Percentiles rank a stretch among this genome's conserved stretches.
These are phyloP conservation scores for Minunthozetes semirufus DNA, from an alignment of 2,888 invertebrate species.

Conservation along the genomic window DNA sequence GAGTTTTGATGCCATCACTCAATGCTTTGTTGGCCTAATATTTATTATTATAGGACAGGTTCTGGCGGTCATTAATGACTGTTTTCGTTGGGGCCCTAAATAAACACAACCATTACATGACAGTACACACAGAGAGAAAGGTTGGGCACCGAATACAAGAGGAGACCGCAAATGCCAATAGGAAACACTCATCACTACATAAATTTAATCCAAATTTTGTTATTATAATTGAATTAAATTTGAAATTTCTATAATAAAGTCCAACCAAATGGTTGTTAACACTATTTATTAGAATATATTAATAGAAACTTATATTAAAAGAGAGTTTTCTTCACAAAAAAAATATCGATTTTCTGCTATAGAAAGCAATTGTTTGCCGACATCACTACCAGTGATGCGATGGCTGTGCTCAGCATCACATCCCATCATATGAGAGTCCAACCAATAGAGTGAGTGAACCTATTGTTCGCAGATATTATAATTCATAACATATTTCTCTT, in stretches of 20 bases:
- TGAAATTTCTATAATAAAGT: no score
- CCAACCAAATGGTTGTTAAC: no score
- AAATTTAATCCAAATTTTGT: no score
- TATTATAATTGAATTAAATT: neutral
- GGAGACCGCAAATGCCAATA: no score
- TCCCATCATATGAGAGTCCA: conserved; percentile 3
- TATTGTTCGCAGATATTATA: no score
- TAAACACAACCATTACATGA: conserved; percentile 15
- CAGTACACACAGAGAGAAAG: neutral
- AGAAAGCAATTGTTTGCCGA: neutral
- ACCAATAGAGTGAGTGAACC: neutral
- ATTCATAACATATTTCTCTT: no score
- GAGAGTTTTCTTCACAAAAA: no score
- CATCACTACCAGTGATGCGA: neutral
- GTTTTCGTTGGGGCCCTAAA: neutral
- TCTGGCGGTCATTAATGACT: conserved; percentile 1
- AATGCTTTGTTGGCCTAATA: neutral
- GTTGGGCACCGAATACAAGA: no score
- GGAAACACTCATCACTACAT: no score
- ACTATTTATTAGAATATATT: no score
- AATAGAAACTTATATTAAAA: no score
- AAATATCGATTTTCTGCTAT: neutral
- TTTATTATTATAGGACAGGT: conserved; percentile 9
- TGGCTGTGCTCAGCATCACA: neutral
- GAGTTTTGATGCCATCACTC: no score